Conservation (phyloP, 2,113 vertebrate species). For the Macquaria ambigua region DNA sequence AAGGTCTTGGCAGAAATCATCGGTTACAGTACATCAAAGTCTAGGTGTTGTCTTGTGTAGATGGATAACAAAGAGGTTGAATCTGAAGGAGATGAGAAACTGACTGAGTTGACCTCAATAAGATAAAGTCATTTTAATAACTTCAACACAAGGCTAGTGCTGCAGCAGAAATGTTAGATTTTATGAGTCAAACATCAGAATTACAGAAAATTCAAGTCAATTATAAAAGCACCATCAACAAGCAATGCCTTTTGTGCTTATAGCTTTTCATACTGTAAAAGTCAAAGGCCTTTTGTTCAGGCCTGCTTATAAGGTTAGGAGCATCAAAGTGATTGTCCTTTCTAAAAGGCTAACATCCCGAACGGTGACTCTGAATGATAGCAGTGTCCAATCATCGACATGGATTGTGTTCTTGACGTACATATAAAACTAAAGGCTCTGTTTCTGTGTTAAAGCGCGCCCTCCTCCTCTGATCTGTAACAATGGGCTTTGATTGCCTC, state of each 20-base stretch:
- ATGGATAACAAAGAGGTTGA: conserved; percentile 12
- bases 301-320: conserved; percentile 29
- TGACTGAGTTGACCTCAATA: not conserved
- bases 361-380: conserved; percentile 16
- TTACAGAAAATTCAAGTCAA: not conserved
- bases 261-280: not conserved
- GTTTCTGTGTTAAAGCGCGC: conserved; percentile 34
- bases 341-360: conserved; percentile 36
- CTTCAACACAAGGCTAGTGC: not conserved
- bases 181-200: not conserved
- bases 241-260: not conserved
- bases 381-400: conserved; percentile 19
- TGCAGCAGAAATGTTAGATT: not conserved
- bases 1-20: conserved; percentile 21
- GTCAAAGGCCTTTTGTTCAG: conserved; percentile 22
- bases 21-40: conserved; percentile 8
- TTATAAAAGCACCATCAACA: not conserved
- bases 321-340: conserved; percentile 24
- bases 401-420: conserved; percentile 32
- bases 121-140: conserved; percentile 14
- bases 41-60: conserved; percentile 2
- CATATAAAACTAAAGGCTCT: conserved; percentile 43
- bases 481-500: conserved; percentile 61
- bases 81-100: not conserved
- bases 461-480: conserved; percentile 56